These are phyloP conservation scores for Oscheius onirici DNA, from an alignment of 2,888 invertebrate species.

Conservation along the genomic window DNA sequence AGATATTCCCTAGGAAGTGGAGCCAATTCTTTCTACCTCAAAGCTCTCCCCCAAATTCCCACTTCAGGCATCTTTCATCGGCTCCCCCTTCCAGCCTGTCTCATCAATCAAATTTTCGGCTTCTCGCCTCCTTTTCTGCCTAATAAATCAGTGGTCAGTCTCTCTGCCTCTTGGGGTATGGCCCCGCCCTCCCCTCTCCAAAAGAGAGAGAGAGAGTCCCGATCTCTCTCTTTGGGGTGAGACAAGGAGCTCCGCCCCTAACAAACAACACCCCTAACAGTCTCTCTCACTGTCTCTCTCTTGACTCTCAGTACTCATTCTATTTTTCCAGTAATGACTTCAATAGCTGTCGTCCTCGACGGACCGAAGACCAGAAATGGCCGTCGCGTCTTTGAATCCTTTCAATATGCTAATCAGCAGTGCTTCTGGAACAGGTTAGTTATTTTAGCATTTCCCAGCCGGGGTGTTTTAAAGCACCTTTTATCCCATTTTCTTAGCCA, in stretches of 20 bases:
- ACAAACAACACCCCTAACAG: too few relatives aligned
- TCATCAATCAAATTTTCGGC: background rate
- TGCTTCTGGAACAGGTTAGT: constrained; percentile 58
- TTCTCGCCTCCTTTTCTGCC: background rate
- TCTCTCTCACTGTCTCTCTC: background rate
- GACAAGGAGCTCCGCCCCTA: background rate
- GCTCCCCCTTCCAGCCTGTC: background rate
- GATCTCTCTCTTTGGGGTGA: background rate
- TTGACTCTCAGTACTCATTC: background rate
- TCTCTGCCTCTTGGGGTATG: too few relatives aligned
- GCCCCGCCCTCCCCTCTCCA: too few relatives aligned
- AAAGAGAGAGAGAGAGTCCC: background rate
- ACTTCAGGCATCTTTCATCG: background rate
- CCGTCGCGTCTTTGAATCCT: constrained; percentile 52
- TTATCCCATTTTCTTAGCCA: background rate
- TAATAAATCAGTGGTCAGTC: constrained; percentile 12
- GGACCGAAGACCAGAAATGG: constrained; percentile 55
- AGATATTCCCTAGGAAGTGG: background rate
- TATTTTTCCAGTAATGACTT: constrained; percentile 34
- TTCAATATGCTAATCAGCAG: constrained; percentile 49
- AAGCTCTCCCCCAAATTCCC: background rate
- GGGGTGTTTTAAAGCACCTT: too few relatives aligned
- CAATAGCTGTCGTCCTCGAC: constrained; percentile 51
- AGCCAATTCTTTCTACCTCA: background rate
- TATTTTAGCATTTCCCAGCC: background rate